phyloP scores from a whole-genome alignment of 2,888 invertebrate genomes.

The Rhimphoctona megacephalus region DNA sequence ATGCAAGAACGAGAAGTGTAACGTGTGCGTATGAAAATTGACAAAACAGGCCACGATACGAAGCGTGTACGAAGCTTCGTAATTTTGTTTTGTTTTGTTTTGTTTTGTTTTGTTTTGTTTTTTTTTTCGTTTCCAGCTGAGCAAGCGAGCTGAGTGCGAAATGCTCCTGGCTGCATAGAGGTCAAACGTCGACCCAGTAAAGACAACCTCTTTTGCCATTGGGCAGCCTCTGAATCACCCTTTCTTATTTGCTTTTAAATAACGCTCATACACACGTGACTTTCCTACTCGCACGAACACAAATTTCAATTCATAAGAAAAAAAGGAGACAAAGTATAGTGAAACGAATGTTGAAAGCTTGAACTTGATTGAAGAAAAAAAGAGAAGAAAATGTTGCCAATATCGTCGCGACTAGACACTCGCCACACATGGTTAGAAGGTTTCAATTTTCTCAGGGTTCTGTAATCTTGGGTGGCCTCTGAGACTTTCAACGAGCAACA shows the following conservation, averaged over 20 bases:
- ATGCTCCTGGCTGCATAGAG: constrained; percentile 36
- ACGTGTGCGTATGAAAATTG: neutral
- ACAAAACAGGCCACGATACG: neutral
- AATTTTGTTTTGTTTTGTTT: constrained; percentile 40
- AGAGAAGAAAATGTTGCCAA: constrained; percentile 7
- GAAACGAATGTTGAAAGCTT: neutral
- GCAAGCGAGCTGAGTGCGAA: constrained; percentile 9
- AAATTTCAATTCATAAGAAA: neutral
- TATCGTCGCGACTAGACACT: neutral
- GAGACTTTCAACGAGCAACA: neutral
- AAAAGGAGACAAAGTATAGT: neutral
- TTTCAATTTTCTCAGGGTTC: neutral
- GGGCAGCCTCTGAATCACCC: constrained; percentile 40
- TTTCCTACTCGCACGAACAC: constrained; percentile 8
- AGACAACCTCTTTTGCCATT: constrained; percentile 38
- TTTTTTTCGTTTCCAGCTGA: constrained; percentile 14
- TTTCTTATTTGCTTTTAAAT: constrained; percentile 8
- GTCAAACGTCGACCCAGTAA: constrained; percentile 66
- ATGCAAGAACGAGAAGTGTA: neutral
- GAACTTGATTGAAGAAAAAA: neutral
- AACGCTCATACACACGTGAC: constrained; percentile 11
- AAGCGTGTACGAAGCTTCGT: constrained; percentile 51
- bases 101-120: no score
- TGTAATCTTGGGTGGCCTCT: constrained; percentile 1
- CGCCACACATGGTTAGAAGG: neutral